A percentile compares a stretch with the other conserved stretches of the same genome.
Evolutionary conservation across 2,888 invertebrate species (phyloP).

Genomic region (Trisateles emortualis): DNA sequence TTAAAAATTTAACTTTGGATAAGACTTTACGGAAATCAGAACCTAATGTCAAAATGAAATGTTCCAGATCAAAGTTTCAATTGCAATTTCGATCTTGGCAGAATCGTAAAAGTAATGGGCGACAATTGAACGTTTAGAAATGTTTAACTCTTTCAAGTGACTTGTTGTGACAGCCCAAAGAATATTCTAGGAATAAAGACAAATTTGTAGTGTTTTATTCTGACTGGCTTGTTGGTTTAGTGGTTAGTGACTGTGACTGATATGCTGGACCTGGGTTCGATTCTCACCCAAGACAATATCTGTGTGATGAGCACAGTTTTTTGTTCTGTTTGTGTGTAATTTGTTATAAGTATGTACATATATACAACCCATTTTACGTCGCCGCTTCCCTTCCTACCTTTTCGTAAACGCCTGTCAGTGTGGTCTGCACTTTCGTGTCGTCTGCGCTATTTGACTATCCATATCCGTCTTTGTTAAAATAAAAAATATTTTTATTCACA

Average conservation of each 20-base stretch:
- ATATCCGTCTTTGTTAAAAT: no score
- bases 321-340: slow-evolving; percentile 24
- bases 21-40: slow-evolving; percentile 47
- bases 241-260: slow-evolving; percentile 20
- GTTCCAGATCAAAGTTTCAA: slow-evolving; percentile 42
- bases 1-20: slow-evolving; percentile 30
- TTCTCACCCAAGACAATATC: no score
- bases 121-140: slow-evolving; percentile 42
- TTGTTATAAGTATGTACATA: no score
- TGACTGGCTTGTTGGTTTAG: no score
- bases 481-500: no score
- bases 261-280: no score
- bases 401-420: no score
- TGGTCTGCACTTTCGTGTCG: no score
- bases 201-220: slow-evolving; percentile 15
- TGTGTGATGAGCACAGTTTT: no score
- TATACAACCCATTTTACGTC: no score
- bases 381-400: no score
- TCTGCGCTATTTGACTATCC: no score
- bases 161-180: slow-evolving; percentile 31
- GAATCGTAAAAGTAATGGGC: slow-evolving; percentile 46
- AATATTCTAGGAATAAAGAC: slow-evolving; percentile 30
- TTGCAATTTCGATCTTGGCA: slow-evolving; percentile 43
- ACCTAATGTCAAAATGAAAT: slow-evolving; percentile 42
- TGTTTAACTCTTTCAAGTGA: slow-evolving; percentile 37